Base-by-base conservation (phyloP, 2,113 vertebrate genomes). In the Tetrax tetrax region DNA sequence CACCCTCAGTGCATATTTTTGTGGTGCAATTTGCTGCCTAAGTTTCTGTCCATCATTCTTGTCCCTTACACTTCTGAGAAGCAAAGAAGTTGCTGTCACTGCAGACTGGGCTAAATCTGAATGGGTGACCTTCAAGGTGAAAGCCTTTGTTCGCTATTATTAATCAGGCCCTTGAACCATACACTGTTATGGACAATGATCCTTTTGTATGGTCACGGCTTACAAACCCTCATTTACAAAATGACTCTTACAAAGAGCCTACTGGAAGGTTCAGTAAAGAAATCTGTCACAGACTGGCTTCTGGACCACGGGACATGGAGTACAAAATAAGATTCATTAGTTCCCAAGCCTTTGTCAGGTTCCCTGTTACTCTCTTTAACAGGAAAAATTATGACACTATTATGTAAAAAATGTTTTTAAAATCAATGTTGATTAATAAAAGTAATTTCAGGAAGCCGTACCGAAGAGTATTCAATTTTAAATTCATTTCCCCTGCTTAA, bases 341-440 rank as follows among this genome's bases (percentile, higher is more conserved):
- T 66, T 92, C 37, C 71, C 53, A 71, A 96, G 63, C 6, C 57
- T 78, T 70, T 79, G 22, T 35, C 54, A 71, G 64, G 48, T 94
- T 88, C 45, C 38, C 33, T 53, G 50, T 60, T 92, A 53, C 72
- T 87, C 57, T 61, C 28, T 93, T 95, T 87, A 90, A 63, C 75
- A 94, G 53, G 33, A 92, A 83, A 97, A 94, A 78, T 53, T 87
- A 96, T 51, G 43, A 83, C 72, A 80, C 50, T 68, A 76, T 91
- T 94, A 79, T 35, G 37, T 77, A 89, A 95, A 92, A 96, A 95
- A 60, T 87, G 64, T 50, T 92, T 76, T 57, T 64, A 93, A 96
- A 94, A 95, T 83, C 92, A 86, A 29, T 96, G 83, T 93, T 97
- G 94, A 97, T 96, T 96, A 97, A 97, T 97, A 96, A 96, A 97